A percentile compares a stretch with the other conserved stretches of the same genome.
phyloP scores from a whole-genome alignment of 2,888 invertebrate species.

The Zelleria hepariella region DNA sequence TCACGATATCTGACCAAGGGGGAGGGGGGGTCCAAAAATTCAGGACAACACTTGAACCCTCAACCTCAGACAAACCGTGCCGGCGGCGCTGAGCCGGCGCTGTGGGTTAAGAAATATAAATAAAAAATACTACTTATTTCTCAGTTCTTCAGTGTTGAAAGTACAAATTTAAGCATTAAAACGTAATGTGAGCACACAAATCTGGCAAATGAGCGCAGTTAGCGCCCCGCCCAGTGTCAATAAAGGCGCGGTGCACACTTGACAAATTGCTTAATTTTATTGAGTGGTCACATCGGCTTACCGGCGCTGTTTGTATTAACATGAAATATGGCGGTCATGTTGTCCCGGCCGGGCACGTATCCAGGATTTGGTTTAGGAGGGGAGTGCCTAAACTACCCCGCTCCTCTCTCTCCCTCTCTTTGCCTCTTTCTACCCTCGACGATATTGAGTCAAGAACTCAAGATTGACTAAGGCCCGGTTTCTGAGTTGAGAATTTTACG shows the following conservation, averaged over 20 bases:
- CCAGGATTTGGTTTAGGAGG: background rate
- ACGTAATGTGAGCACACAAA: constrained; percentile 13
- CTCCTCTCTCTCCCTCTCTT: no score
- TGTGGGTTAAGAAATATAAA: no score
- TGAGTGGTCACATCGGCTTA: constrained; percentile 52
- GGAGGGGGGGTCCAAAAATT: no score
- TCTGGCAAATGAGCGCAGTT: constrained; percentile 35
- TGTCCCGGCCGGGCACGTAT: background rate
- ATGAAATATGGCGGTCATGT: constrained; percentile 22
- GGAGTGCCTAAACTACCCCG: no score
- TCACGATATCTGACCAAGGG: no score
- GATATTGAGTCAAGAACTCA: no score
- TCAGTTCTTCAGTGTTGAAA: background rate
- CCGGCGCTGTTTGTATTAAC: constrained; percentile 30
- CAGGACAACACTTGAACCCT: no score
- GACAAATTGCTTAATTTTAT: constrained; percentile 68
- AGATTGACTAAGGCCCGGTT: no score
- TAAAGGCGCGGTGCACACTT: constrained; percentile 44
- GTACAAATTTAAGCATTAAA: background rate
- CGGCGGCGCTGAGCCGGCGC: no score
- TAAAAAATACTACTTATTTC: background rate
- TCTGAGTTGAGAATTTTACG: no score
- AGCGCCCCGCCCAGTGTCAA: constrained; percentile 43
- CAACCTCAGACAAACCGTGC: no score
- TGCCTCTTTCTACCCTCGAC: no score